Conservation (phyloP, 1,140 invertebrate species). For the Cydia fagiglandana region DNA sequence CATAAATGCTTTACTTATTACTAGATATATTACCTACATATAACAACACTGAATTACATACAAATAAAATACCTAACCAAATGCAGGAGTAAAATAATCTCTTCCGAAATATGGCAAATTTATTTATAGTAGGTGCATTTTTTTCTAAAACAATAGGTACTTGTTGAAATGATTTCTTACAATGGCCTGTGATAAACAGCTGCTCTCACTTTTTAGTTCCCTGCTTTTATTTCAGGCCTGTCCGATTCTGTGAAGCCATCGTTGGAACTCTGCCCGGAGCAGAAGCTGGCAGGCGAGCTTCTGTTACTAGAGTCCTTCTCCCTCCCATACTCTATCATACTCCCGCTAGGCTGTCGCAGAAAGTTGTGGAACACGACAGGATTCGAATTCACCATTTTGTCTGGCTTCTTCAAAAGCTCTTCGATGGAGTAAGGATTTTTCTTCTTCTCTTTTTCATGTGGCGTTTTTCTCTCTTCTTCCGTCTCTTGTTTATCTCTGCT, state of each 20-base stretch:
- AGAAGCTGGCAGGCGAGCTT: constrained; percentile 71
- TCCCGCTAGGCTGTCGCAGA: constrained; percentile 70
- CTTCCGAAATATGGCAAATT: constrained; percentile 1
- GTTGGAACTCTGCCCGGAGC: constrained; percentile 71
- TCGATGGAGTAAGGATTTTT: constrained; percentile 93
- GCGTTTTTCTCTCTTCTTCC: constrained; percentile 73
- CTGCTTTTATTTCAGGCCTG: constrained; percentile 68
- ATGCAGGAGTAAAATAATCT: constrained; percentile 8
- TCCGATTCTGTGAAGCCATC: constrained; percentile 63
- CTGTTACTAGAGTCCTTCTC: constrained; percentile 64
- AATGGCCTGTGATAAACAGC: constrained; percentile 1
- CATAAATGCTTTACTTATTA: not conserved
- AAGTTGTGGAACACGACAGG: constrained; percentile 65
- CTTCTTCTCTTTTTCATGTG: constrained; percentile 80
- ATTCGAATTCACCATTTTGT: constrained; percentile 73
- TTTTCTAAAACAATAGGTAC: not conserved
- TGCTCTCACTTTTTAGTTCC: constrained; percentile 46
- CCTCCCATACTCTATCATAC: constrained; percentile 62
- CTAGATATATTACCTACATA: not conserved
- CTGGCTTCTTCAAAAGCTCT: constrained; percentile 89
- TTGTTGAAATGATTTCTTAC: not conserved
- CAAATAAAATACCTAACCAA: not conserved
- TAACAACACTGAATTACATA: not conserved
- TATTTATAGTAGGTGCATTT: not conserved
- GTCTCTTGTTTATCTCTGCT: constrained; percentile 82